Evolutionary conservation across 2,797 vertebrate genomes (phyloP).

Genomic region (Passerculus sandwichensis): DNA sequence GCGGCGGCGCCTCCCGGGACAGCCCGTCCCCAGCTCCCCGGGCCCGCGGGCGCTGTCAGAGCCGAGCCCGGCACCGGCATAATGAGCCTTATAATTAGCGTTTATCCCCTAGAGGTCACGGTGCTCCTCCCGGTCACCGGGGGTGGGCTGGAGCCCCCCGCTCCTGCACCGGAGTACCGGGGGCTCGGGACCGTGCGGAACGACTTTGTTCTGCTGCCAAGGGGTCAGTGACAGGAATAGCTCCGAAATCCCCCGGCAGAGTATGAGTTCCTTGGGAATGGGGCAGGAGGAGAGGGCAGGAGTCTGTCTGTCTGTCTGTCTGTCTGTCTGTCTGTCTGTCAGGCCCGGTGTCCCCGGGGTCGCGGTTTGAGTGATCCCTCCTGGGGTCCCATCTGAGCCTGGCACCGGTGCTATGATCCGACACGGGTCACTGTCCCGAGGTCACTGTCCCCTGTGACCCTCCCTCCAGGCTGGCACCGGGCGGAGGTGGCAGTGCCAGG

Average conservation of each 20-base stretch:
- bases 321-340: too few species aligned
- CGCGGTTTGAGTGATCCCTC: rapidly evolving
- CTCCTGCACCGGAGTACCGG: not conserved
- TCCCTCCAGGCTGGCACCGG: not conserved
- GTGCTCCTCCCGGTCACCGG: not conserved
- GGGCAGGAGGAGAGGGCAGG: not conserved
- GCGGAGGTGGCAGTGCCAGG: not conserved
- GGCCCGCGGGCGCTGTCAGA: not conserved
- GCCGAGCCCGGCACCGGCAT: not conserved
- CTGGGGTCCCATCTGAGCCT: not conserved
- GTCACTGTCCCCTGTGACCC: not conserved
- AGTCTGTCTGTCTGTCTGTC: too few species aligned
- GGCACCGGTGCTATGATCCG: rapidly evolving
- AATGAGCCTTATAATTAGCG: not conserved
- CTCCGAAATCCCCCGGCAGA: not conserved
- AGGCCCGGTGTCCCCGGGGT: rapidly evolving
- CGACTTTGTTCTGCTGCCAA: not conserved
- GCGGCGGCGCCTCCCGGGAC: not conserved
- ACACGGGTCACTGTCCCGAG: not conserved
- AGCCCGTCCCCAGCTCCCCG: not conserved
- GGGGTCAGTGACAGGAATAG: not conserved
- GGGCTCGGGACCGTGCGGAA: not conserved
- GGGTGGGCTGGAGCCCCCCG: not conserved
- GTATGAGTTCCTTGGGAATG: not conserved
- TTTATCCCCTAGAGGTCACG: not conserved